Base-by-base conservation (phyloP, 2,888 invertebrate genomes). In the Protodeltote pygarga region DNA sequence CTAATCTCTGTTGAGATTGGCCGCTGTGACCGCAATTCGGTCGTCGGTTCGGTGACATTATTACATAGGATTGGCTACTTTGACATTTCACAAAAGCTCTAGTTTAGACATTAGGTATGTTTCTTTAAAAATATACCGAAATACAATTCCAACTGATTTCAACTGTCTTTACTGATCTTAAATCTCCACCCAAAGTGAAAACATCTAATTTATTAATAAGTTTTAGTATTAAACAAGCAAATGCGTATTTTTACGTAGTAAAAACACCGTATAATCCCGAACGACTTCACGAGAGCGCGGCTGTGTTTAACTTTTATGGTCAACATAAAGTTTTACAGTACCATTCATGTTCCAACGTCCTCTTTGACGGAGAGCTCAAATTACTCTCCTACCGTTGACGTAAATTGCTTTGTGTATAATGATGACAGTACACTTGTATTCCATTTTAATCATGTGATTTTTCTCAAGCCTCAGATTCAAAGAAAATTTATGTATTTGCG, bases 311-410 rank as follows among this genome's bases (percentile, higher is more conserved):
- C 62, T 50, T 71, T 68, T 67, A 71, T 52, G 41, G 39, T 35
- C 29, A 17, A 50, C 52, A 64, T 68, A 68, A 68, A 68, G 5
- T 71, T 68, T 68, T 68, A 68, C 49, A 34, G 24, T 27, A 17
- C 14, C 20, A 29, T 3, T 35, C 42, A 38, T 47, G 45, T 42
- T 64, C 23, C 37, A 59, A 45, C 29, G 34, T 50, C 33, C 34
- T 35, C 29, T 38, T 28, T 48, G 46, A 52, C 53, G 37, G 23
- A 17, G 38, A 37, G 15, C 29, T 40, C 19, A 19, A 28, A 8
- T 20, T 28, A 15, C 38, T 17, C 19, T 28, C 15, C 24, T 37
- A 37, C 11, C 9, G 33, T 25, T 31, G 34, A 16, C 33, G 45
- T 24, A 37, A 48, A 51, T 37, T 50, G 20, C 13, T 5, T 20